These are phyloP conservation scores for Andrena chrysosceles DNA, from an alignment of 2,888 invertebrate species.

Conservation along the genomic window DNA sequence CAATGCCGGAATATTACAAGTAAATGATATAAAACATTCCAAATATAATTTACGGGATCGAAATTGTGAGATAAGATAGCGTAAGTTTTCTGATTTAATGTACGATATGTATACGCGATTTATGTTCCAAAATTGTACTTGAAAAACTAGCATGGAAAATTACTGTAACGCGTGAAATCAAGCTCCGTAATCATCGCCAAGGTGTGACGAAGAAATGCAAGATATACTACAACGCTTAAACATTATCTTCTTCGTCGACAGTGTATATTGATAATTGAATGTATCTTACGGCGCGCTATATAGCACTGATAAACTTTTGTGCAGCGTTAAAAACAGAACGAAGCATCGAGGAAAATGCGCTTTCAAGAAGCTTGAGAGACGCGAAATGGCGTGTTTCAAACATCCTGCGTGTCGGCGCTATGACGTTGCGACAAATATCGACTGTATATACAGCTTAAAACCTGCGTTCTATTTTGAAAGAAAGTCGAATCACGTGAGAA, in stretches of 20 bases:
- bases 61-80: background rate
- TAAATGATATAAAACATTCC: background rate
- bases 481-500: background rate
- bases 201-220: constrained; percentile 26
- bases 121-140: background rate
- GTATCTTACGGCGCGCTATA: background rate
- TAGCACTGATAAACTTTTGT: background rate
- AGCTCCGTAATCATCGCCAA: constrained; percentile 1
- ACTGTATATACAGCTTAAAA: background rate
- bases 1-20: constrained; percentile 7
- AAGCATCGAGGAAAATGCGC: background rate
- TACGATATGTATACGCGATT: background rate
- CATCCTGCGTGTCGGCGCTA: constrained; percentile 31
- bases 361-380: constrained; percentile 36
- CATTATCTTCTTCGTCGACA: background rate
- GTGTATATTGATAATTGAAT: background rate
- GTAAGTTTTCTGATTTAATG: background rate
- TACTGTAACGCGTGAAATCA: constrained; percentile 23
- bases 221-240: background rate
- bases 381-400: constrained; percentile 65
- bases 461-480: background rate
- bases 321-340: background rate
- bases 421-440: constrained; percentile 3
- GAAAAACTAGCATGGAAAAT: constrained; percentile 53
- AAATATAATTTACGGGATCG: background rate